Evolutionary conservation across 2,797 vertebrate genomes (phyloP), one percentile per base, ranked within the genome.

Genomic region (Staurois parvus): DNA sequence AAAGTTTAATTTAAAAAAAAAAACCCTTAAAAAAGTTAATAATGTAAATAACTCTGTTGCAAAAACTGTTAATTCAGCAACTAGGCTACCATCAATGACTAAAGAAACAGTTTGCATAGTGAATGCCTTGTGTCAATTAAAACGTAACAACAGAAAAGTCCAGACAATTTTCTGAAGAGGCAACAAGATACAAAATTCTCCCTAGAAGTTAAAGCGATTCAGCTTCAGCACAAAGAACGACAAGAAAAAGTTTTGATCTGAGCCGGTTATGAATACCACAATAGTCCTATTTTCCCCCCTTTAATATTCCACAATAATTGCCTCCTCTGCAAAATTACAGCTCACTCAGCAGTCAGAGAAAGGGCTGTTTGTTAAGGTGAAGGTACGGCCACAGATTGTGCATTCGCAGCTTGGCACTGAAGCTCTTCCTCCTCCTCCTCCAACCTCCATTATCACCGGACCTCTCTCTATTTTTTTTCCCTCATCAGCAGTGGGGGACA

Each of bases 301-400:
- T 28, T 52, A 80, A 80, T 80, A 85, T 74, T 79, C 84, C 77
- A 64, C 29, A 24, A 85, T 85, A 80, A 80, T 85, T 85, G 75
- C 45, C 70, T 73, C 42, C 72, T 80, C 76, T 56, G 62, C 76
- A 75, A 80, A 80, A 79, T 82, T 59, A 70, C 73, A 86, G 72
- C 52, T 77, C 73, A 70, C 42, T 81, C 79, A 81, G 66, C 64
- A 77, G 66, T 19, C 70, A 26, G 67, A 79, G 76, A 77, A 77
- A 82, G 67, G 72, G 45, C 9, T 29, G 79, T 28, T 76, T 85
- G 79, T 42, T 66, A 81, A 24, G 6, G 30, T 67, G 62, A 37
- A 64, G 72, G n/a, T 59, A 37, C 62, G 75, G 77, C 76, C 6
- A 30, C 2, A 42, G 42, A 32, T 85, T 62, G 26, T 12, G n/a